A percentile compares a stretch with the other conserved stretches of the same genome.
Conservation (phyloP, 2,797 vertebrate genomes). For the Vireo griseus region DNA sequence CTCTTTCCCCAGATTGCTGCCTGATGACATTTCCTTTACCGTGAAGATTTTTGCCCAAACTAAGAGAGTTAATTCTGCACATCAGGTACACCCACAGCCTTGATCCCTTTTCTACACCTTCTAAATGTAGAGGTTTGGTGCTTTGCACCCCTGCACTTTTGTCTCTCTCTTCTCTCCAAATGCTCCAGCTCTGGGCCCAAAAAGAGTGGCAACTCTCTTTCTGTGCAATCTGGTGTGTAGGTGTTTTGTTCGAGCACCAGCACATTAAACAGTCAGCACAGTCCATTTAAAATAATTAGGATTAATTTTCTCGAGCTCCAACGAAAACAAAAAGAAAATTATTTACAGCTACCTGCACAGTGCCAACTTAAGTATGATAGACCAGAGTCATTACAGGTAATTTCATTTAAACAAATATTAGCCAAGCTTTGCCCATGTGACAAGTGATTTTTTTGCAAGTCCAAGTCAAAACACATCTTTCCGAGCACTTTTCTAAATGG, state of each 20-base stretch:
- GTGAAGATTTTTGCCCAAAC: neutral
- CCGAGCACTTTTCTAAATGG: neutral
- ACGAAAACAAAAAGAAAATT: constrained; percentile 26
- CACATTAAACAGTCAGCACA: constrained; percentile 12
- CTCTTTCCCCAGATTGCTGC: neutral
- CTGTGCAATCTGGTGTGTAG: constrained; percentile 38
- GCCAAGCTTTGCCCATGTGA: neutral
- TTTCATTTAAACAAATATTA: constrained; percentile 16
- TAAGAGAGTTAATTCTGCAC: neutral
- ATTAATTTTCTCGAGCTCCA: constrained; percentile 42
- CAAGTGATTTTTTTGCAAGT: neutral
- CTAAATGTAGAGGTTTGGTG: neutral
- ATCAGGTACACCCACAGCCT: neutral
- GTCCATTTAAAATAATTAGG: constrained; percentile 46
- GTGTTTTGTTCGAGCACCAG: constrained; percentile 31
- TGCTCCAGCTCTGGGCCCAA: neutral
- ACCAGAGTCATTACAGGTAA: constrained; percentile 1
- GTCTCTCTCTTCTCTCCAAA: neutral
- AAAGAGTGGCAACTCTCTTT: neutral
- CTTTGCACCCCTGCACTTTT: neutral
- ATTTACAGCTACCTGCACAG: neutral
- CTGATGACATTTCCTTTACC: neutral
- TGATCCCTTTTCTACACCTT: neutral
- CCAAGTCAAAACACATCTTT: neutral
- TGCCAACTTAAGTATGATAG: neutral